Evolutionary conservation across 2,797 vertebrate species (phyloP), one percentile per base, ranked within the genome.

Genomic region (Tadarida brasiliensis): DNA sequence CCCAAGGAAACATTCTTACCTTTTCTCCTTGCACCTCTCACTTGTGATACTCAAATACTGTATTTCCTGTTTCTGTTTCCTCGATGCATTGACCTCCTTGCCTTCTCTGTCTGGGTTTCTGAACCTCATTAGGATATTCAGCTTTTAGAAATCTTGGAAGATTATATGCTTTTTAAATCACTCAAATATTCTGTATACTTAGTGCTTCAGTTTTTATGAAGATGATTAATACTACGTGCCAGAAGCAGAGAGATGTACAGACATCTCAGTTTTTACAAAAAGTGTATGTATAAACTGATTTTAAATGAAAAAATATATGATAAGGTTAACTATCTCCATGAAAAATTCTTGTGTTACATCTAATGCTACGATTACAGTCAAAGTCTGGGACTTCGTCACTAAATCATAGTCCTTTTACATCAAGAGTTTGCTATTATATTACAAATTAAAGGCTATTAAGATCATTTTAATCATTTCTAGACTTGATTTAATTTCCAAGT

Each of bases 381-480:
- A 85, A 30, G 5, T 77, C 24, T 54, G 14, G 4, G 11, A 70
- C 85, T 54, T 71, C 11, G 2, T 12, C 57, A n/a, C 3, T 61
- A 86, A 76, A 15, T 83, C 73, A 71, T 3, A 19, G 17, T 70
- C 2, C 22, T 87, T 82, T 87, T 44, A 89, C 85, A 82, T 68
- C 44, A 86, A 68, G 33, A 82, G 17, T 87, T 73, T 87, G 22
- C 12, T 30, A 35, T 80, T 95, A 20, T 61, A 80, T 81, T 91
- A 93, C 9, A 70, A 87, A 61, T 35, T 78, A 56, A 68, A 80
- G 19, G 22, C 5, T 22, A 84, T 28, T 86, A 89, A 77, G 7
- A 68, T 91, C 5, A 57, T 88, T 87, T 91, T 70, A 81, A 68
- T 85, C 39, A 35, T 78, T 92, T 92, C 57, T 57, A 76, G 19